phyloP scores from a whole-genome alignment of 1,140 invertebrate species.

The Mercenaria mercenaria region DNA sequence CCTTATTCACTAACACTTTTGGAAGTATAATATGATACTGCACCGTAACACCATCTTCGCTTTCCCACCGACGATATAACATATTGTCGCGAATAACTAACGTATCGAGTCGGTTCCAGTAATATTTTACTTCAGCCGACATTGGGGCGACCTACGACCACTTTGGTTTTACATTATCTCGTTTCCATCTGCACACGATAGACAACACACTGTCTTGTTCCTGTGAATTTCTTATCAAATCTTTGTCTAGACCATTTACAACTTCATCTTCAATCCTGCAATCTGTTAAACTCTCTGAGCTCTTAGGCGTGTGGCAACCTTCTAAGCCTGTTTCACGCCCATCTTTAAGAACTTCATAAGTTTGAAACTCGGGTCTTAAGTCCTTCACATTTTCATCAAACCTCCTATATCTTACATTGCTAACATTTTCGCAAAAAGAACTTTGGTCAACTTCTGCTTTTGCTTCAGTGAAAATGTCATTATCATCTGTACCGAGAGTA shows the following conservation, averaged over 20 bases:
- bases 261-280: not conserved
- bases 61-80: not conserved
- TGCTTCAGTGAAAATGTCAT: not conserved
- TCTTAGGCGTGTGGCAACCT: not conserved
- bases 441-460: not conserved
- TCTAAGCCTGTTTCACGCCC: not conserved
- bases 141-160: conserved; percentile 24
- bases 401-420: not conserved
- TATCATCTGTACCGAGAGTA: not conserved
- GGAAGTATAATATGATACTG: not conserved
- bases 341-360: not conserved
- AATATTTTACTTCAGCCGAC: conserved; percentile 28
- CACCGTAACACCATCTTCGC: not conserved
- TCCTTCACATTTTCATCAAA: not conserved
- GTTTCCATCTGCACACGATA: not conserved
- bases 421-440: not conserved
- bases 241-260: not conserved
- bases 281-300: not conserved
- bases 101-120: conserved; percentile 57
- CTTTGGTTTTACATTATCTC: not conserved
- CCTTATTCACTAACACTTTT: not conserved
- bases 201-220: not conserved
- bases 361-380: not conserved
- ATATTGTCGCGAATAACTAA: conserved; percentile 37
- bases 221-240: not conserved